Base-by-base conservation (phyloP, 2,113 vertebrate species). In the Melanocharis versteri region DNA sequence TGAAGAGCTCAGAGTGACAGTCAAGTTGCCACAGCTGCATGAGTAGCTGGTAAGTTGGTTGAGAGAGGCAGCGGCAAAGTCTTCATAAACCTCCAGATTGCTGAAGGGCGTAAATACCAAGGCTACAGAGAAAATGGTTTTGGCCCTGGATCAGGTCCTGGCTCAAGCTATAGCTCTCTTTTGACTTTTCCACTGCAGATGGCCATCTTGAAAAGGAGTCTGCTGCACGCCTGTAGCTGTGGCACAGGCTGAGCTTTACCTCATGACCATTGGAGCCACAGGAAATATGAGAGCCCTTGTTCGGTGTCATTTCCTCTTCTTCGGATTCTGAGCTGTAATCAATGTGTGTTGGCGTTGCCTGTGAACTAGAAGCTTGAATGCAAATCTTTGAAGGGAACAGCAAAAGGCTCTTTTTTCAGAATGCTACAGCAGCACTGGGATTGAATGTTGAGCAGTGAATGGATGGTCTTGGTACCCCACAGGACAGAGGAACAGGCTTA, bases 11-110 rank as follows among this genome's bases (percentile, higher is more conserved):
- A 88, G 81, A 54, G 62, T 57, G 39, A 65, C 62, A 89, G 84
- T 69, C 50, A 81, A 42, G 62, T 91, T 79, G 64, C 80, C 77
- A 75, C 10, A 7, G 33, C 51, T 95, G 66, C 56, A 10, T 73
- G 89, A 91, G 54, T 89, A 84, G 72, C 73, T 60, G 40, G 57
- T 82, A 86, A 94, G 76, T 78, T 0, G 6, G 14, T 93, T 87
- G 76, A 92, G 47, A 78, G 51, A 66, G 60, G 66, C 91, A 71
- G 44, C 62, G 73, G 50, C 76, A 86, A 66, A 75, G 70, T 60
- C 83, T 89, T 76, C 73, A 93, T 91, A 86, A 95, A 68, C 30
- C 31, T 96, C 91, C 75, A 91, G 86, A 61, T 83, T 5, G 13
- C 76, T 95, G 80, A 93, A 95, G 76, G 62, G 82, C 5, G 0